Evolutionary conservation across 1,140 invertebrate genomes (phyloP).

Genomic region (Rhagoletis zephyria): DNA sequence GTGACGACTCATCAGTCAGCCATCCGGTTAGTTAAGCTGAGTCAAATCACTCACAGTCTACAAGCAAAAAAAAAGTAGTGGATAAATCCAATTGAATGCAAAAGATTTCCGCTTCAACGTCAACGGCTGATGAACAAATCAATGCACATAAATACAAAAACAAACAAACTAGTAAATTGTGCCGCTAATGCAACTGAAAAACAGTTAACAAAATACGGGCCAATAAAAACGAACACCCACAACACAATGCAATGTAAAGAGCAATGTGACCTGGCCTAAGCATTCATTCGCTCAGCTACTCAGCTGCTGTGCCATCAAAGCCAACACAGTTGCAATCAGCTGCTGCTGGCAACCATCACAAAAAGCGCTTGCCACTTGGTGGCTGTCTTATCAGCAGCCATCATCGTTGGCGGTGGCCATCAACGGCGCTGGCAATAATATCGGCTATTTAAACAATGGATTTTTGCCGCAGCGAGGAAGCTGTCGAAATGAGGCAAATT

Average conservation of each 20-base stretch:
- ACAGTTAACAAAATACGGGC: slow-evolving; percentile 60
- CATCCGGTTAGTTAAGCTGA: not conserved
- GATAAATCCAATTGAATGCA: not conserved
- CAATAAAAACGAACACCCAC: slow-evolving; percentile 57
- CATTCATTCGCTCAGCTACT: not conserved
- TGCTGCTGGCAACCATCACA: slow-evolving; percentile 7
- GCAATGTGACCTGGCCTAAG: too few species aligned
- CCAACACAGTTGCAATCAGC: not conserved
- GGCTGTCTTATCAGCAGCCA: slow-evolving; percentile 4
- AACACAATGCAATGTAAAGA: not conserved
- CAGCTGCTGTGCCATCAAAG: not conserved
- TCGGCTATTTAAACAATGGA: slow-evolving; percentile 36
- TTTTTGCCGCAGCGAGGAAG: slow-evolving; percentile 23
- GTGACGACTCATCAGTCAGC: slow-evolving; percentile 8
- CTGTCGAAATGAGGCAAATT: slow-evolving; percentile 46
- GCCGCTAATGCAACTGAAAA: not conserved
- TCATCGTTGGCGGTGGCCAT: slow-evolving; percentile 21
- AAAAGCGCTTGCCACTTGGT: slow-evolving; percentile 10
- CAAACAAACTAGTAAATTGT: too few species aligned
- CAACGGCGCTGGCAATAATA: slow-evolving; percentile 5
- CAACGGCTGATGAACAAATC: not conserved
- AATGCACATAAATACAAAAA: not conserved
- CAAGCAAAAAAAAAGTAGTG: not conserved
- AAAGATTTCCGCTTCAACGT: not conserved
- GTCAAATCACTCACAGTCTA: too few species aligned